Percentiles rank a stretch among this genome's conserved stretches.
Evolutionary conservation across 1,140 invertebrate genomes (phyloP).

Genomic region (Drosophila hydei): DNA sequence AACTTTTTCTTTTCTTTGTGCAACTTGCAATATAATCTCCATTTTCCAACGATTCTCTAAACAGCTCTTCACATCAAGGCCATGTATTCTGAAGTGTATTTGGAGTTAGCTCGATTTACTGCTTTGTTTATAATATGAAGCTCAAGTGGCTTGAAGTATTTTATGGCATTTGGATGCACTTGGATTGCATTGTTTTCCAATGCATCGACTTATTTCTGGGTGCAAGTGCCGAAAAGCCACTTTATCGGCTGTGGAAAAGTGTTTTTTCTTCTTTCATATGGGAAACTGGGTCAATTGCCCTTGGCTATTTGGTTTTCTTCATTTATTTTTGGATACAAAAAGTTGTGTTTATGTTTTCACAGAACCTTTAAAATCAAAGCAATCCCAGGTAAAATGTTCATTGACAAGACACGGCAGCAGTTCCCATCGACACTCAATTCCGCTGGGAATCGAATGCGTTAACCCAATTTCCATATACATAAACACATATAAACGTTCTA

Average conservation of each 20-base stretch:
- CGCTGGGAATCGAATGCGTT: constrained; percentile 59
- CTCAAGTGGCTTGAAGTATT: constrained; percentile 50
- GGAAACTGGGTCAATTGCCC: constrained; percentile 68
- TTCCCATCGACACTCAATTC: constrained; percentile 25
- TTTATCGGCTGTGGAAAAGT: constrained; percentile 70
- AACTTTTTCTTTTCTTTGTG: no score
- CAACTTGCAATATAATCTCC: not conserved
- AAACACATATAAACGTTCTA: constrained; percentile 56
- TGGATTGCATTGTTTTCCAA: constrained; percentile 43
- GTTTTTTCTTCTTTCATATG: constrained; percentile 4
- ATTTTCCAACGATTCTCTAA: not conserved
- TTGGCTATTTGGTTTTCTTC: not conserved
- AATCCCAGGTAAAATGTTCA: constrained; percentile 52
- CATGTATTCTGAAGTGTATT: constrained; percentile 16
- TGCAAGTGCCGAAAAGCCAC: constrained; percentile 54
- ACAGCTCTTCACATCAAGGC: constrained; percentile 2
- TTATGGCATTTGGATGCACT: constrained; percentile 44
- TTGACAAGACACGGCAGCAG: constrained; percentile 6
- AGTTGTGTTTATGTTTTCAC: constrained; percentile 65
- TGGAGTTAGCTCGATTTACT: constrained; percentile 17
- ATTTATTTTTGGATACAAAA: constrained; percentile 21
- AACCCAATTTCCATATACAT: constrained; percentile 56
- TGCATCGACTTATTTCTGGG: constrained; percentile 7
- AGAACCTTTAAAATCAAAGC: constrained; percentile 56
- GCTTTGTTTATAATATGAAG: constrained; percentile 30